Evolutionary conservation across 2,888 invertebrate genomes (phyloP).

Genomic region (Baccha elongata): DNA sequence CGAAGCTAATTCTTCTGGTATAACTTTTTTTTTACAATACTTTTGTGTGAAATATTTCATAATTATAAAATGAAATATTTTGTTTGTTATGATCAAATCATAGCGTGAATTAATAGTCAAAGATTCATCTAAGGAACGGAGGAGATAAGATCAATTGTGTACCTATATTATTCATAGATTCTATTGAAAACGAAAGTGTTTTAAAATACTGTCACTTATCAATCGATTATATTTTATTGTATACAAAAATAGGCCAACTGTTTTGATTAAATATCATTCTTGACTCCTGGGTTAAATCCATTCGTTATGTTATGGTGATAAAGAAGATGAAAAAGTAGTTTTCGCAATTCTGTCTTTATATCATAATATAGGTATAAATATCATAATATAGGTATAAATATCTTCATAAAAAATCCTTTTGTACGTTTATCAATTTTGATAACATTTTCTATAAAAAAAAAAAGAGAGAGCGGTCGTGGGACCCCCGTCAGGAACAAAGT

Average conservation of each 20-base stretch:
- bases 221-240: not conserved
- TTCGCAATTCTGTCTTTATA: too few relatives aligned
- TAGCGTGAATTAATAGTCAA: not conserved
- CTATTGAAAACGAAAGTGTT: conserved; percentile 13
- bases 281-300: too few relatives aligned
- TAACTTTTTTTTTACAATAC: not conserved
- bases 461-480: too few relatives aligned
- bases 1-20: not conserved
- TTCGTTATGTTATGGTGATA: too few relatives aligned
- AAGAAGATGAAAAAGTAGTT: too few relatives aligned
- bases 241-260: not conserved
- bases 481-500: too few relatives aligned
- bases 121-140: not conserved
- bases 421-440: too few relatives aligned
- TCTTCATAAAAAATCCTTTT: too few relatives aligned
- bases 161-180: not conserved
- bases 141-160: not conserved
- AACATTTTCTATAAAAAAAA: too few relatives aligned
- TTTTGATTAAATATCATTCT: too few relatives aligned
- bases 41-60: not conserved
- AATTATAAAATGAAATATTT: conserved; percentile 6
- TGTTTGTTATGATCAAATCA: conserved; percentile 46
- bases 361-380: too few relatives aligned
- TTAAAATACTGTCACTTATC: not conserved
- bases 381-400: too few relatives aligned